Conservation (phyloP, 2,113 vertebrate species). For the Eolophus roseicapilla region DNA sequence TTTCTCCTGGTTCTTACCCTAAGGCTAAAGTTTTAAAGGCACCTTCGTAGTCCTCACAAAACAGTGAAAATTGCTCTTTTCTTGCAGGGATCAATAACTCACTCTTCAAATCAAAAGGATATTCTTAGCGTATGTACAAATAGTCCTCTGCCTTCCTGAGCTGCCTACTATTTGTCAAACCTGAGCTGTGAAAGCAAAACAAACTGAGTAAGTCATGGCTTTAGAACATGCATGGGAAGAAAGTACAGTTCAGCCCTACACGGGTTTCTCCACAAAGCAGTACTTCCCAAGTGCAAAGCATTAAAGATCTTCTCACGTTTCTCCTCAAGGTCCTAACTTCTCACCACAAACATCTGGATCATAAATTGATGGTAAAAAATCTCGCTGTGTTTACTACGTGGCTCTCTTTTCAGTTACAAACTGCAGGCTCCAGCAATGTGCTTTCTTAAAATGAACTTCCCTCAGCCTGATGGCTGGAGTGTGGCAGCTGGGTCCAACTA, state of each 20-base stretch:
- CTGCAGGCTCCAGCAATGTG: not conserved
- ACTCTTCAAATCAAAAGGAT: conserved; percentile 14
- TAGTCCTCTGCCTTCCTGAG: not conserved
- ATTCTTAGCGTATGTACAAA: conserved; percentile 24
- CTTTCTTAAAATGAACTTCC: not conserved
- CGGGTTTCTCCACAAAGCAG: not conserved
- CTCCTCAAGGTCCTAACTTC: not conserved
- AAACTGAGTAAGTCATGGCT: not conserved
- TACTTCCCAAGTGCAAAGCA: not conserved
- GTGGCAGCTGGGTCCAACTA: not conserved
- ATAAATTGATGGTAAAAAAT: not conserved
- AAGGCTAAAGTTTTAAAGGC: conserved; percentile 45
- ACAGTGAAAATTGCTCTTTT: conserved; percentile 16
- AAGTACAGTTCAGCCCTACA: not conserved
- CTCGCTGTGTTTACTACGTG: not conserved
- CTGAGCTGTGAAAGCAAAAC: not conserved
- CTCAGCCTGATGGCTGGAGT: not conserved
- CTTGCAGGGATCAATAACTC: conserved; percentile 33
- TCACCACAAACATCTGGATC: not conserved
- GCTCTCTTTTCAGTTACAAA: not conserved
- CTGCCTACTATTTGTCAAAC: not conserved
- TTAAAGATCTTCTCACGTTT: not conserved
- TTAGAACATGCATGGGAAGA: not conserved
- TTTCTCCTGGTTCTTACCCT: conserved; percentile 40
- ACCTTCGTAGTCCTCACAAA: not conserved